Base-by-base conservation (phyloP, 1,140 invertebrate genomes). In the Vollenhovia emeryi region DNA sequence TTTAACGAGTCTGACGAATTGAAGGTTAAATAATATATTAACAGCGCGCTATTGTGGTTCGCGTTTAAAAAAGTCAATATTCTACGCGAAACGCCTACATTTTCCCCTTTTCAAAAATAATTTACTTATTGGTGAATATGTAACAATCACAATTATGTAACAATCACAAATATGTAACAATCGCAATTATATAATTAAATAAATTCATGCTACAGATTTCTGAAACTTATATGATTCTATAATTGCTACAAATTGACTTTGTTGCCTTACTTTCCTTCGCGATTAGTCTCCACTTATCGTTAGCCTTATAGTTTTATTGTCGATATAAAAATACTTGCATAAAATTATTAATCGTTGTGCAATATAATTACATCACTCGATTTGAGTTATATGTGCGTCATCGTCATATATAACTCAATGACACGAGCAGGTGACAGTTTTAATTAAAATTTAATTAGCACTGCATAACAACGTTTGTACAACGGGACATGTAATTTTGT, bases 361-460 rank as follows among this genome's bases (percentile, higher is more conserved):
- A 82, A 66, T 15, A 45, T 43, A 66, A 24, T 43, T 66, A 2
- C 11, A 43, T 45, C 60, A 64, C 33, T 40, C 43, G 33, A 40
- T 66, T 66, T 66, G 21, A 43, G 36, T 45, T 66, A 45, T 15
- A 52, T 21, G 45, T 59, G 50, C 50, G 66, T 82, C 50, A 82
- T 73, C 36, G 78, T 59, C 36, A 73, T 57, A 82, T 82, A 82
- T 82, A 57, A 57, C 36, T 57, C 78, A 57, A 82, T 59, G 78
- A 71, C 76, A 69, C 50, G 52, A 82, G 24, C 78, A 57, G 78
- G 40, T 40, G 66, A 71, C 78, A 82, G 78, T 82, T 82, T 82
- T 73, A 82, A 82, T 82, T 82, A 82, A 82, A 82, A 82, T 82
- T 82, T 82, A 82, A 82, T 82, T 82, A 82, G 78, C 66, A 43